Conservation (phyloP, 1,140 invertebrate species). For the Eriocheir sinensis region DNA sequence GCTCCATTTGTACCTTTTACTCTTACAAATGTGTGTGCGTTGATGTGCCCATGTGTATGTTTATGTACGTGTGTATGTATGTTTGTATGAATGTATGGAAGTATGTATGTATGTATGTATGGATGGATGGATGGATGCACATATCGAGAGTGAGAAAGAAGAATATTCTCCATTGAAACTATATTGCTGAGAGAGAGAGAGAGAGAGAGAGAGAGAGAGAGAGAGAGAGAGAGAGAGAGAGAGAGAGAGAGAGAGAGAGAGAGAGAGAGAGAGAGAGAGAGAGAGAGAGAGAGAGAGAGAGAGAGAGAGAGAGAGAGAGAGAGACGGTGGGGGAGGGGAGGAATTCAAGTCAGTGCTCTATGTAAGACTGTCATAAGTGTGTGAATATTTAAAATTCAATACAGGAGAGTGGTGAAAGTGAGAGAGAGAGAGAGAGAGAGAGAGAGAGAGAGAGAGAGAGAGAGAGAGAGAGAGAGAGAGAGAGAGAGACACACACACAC, state of each 20-base stretch:
- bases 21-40: background rate
- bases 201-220: constrained; percentile 14
- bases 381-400: constrained; percentile 27
- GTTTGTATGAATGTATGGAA: background rate
- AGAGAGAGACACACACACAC: constrained; percentile 18
- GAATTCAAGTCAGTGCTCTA: background rate
- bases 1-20: background rate
- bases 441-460: constrained; percentile 46
- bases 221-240: too few relatives aligned
- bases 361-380: background rate
- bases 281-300: constrained; percentile 22
- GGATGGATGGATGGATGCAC: background rate
- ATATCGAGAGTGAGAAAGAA: background rate
- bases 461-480: constrained; percentile 43
- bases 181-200: background rate
- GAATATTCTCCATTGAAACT: background rate
- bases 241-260: background rate
- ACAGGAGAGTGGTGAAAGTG: constrained; percentile 20
- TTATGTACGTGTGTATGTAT: background rate
- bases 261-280: constrained; percentile 22
- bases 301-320: background rate
- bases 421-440: constrained; percentile 50
- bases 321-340: background rate
- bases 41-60: background rate
- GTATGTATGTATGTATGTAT: background rate